phyloP scores from a whole-genome alignment of 2,113 vertebrate species.

The Microcebus jonahi region DNA sequence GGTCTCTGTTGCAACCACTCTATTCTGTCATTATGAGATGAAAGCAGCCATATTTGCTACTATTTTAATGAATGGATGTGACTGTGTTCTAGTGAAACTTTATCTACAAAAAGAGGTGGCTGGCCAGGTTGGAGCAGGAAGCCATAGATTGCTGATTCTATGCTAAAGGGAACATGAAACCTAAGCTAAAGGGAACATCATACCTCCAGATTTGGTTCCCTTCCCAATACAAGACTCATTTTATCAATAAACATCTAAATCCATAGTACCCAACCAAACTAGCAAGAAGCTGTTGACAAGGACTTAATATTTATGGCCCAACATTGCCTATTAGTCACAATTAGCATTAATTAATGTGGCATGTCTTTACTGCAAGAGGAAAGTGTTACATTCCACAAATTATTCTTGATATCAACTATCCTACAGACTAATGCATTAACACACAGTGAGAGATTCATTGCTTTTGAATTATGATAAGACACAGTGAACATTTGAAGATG shows the following conservation, averaged over 20 bases:
- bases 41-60: neutral
- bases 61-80: neutral
- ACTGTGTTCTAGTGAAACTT: neutral
- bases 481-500: neutral
- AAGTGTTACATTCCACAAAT: neutral
- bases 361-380: neutral
- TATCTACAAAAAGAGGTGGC: neutral
- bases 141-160: neutral
- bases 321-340: neutral
- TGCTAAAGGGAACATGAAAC: neutral
- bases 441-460: neutral
- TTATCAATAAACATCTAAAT: neutral
- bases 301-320: neutral
- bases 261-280: neutral
- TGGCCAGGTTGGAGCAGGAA: neutral
- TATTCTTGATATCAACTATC: neutral
- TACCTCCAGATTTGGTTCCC: neutral
- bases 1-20: neutral
- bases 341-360: neutral
- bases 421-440: neutral
- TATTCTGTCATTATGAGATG: rapidly evolving
- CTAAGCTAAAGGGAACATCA: neutral
- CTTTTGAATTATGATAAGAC: neutral
- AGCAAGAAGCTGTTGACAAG: neutral
- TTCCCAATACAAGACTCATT: neutral